phyloP scores from a whole-genome alignment of 2,888 invertebrate species.

The Pristionchus entomophagus region DNA sequence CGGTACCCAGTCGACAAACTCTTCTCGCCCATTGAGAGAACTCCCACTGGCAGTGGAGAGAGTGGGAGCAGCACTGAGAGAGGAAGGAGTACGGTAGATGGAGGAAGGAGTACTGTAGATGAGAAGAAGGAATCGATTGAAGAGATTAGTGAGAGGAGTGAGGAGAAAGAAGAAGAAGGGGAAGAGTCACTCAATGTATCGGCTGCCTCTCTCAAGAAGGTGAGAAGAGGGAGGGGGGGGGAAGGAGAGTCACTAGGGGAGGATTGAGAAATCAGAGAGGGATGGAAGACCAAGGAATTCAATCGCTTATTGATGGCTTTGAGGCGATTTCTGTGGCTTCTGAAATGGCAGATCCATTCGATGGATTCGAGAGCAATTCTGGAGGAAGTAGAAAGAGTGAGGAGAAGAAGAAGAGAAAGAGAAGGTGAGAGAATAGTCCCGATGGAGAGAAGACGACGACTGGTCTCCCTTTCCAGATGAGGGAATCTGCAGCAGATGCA shows the following conservation, averaged over 20 bases:
- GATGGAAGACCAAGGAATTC: background rate
- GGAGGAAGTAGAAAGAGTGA: background rate
- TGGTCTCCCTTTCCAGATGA: background rate
- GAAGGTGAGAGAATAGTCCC: background rate
- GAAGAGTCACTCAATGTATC: slow-evolving; percentile 4
- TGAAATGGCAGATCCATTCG: slow-evolving; percentile 35
- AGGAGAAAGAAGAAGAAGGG: background rate
- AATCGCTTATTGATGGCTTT: background rate
- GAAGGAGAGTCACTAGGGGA: too few species aligned
- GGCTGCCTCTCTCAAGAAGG: slow-evolving; percentile 2
- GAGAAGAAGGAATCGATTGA: slow-evolving; percentile 1
- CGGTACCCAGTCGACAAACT: background rate
- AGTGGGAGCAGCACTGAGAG: background rate
- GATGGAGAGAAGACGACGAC: background rate
- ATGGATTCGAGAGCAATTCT: slow-evolving; percentile 31
- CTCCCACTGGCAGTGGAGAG: background rate
- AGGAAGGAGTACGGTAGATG: background rate
- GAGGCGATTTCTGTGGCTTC: slow-evolving; percentile 17
- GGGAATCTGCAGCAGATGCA: background rate
- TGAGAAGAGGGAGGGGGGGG: too few species aligned
- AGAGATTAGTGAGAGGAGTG: slow-evolving; percentile 23
- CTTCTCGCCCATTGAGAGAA: background rate
- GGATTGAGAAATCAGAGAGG: too few species aligned
- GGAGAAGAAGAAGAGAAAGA: background rate
- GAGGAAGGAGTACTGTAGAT: slow-evolving; percentile 4